These are phyloP conservation scores for Arenicola marina DNA, from an alignment of 2,888 invertebrate species.

Conservation along the genomic window DNA sequence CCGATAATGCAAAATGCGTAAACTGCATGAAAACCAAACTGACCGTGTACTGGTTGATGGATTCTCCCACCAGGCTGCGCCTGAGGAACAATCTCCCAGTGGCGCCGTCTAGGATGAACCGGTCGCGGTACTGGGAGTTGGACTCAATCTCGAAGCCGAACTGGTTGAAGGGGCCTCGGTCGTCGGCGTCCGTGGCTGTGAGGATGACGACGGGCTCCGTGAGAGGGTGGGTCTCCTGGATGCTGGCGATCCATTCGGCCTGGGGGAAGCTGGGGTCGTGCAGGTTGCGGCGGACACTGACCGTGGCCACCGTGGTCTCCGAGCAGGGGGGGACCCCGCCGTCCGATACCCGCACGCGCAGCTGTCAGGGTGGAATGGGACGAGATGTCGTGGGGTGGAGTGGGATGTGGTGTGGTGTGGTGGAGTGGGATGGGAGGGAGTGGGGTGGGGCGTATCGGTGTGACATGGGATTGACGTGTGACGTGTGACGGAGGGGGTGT, in stretches of 20 bases:
- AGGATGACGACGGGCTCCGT: conserved; percentile 29
- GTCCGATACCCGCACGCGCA: conserved; percentile 28
- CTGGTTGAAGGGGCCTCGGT: conserved; percentile 26
- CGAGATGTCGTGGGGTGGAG: too few relatives aligned
- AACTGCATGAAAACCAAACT: too few relatives aligned
- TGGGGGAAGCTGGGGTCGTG: conserved; percentile 79
- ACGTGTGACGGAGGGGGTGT: too few relatives aligned
- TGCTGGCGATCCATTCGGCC: conserved; percentile 82
- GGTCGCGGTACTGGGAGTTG: conserved; percentile 20
- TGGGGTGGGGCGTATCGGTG: too few relatives aligned
- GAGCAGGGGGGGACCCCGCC: conserved; percentile 36
- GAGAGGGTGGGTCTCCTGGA: conserved; percentile 72
- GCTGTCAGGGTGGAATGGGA: too few relatives aligned
- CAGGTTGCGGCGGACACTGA: conserved; percentile 48
- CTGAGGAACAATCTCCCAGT: conserved; percentile 79
- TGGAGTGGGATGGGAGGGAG: too few relatives aligned
- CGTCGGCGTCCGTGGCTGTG: conserved; percentile 25
- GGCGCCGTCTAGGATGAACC: conserved; percentile 79
- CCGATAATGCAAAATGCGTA: too few relatives aligned
- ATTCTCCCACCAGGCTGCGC: conserved; percentile 34
- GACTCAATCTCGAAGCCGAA: conserved; percentile 23
- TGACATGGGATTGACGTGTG: too few relatives aligned
- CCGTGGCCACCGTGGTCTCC: conserved; percentile 37
- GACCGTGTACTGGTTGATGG: conserved; percentile 26
- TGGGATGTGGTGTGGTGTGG: too few relatives aligned